These are phyloP conservation scores for Eumacrocentrus americanus DNA, from an alignment of 2,888 invertebrate species.

Conservation along the genomic window DNA sequence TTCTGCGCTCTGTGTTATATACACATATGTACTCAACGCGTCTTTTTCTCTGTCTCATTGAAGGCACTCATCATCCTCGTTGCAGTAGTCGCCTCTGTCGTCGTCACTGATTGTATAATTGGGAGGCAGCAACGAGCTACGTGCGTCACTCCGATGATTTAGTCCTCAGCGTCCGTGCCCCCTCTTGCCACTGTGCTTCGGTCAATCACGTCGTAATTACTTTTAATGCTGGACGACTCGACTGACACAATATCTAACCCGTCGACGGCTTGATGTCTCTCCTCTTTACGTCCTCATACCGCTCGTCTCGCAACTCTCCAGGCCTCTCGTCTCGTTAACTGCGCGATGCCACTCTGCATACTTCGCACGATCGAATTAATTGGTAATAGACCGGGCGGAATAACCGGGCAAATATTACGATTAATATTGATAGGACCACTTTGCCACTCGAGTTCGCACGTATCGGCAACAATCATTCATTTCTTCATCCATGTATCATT, in stretches of 20 bases:
- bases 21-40: no score
- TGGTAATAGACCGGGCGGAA: constrained; percentile 58
- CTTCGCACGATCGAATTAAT: constrained; percentile 61
- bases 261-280: constrained; percentile 40
- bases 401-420: constrained; percentile 52
- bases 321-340: constrained; percentile 24
- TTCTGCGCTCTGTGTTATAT: no score
- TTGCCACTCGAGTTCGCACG: constrained; percentile 38
- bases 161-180: constrained; percentile 35
- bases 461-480: not conserved
- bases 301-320: constrained; percentile 17
- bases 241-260: constrained; percentile 61
- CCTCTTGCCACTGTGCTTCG: constrained; percentile 53
- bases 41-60: constrained; percentile 2
- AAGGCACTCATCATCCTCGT: constrained; percentile 21
- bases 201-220: constrained; percentile 62
- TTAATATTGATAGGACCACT: constrained; percentile 58
- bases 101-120: constrained; percentile 59
- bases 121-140: constrained; percentile 60
- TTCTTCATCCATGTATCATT: no score
- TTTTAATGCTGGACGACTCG: constrained; percentile 60
- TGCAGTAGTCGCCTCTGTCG: constrained; percentile 33
- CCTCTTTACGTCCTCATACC: constrained; percentile 17
- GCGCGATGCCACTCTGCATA: constrained; percentile 48
- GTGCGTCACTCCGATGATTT: constrained; percentile 61